Evolutionary conservation across 2,888 invertebrate genomes (phyloP), one percentile per base, ranked within the genome.

Genomic region (Cosmia pyralina): DNA sequence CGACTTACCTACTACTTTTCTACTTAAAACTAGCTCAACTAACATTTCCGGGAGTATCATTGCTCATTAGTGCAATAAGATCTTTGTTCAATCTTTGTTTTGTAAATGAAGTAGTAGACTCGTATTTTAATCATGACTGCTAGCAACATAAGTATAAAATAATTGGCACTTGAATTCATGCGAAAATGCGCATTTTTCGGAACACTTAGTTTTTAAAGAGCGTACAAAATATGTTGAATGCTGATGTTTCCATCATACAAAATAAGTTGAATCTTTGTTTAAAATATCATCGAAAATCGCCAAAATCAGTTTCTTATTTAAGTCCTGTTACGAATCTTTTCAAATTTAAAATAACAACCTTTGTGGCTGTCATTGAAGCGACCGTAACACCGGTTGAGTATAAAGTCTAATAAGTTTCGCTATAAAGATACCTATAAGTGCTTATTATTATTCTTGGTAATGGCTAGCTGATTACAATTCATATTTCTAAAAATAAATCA

Each of bases 311-410:
- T 74, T 55, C 28, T 41, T 5, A 8, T 4, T 15, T 0, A 52
- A 38, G 38, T 58, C 34, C 34, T 34, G 34, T 58, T 68, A 67
- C n/a, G 7, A n/a, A 66, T 46, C 0, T 28, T 67, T 52, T 41
- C 4, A 13, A 44, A 72, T 0, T 41, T 19, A 34, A 41, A 41
- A 53, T 41, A 19, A 11, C 7, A 34, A 57, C 46, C 34, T 64
- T 59, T 60, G 17, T 60, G 15, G 34, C 4, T 53, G 17, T 19
- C 62, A 60, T n/a, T 63, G 58, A 59, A 38, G 1, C 11, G 22
- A n/a, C 60, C 4, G 19, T 60, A 5, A 59, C 63, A 80, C 82
- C 60, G 17, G 77, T 79, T 22, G 19, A 50, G 15, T 22, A 41
- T 48, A 13, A 57, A 50, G 2, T 41, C 46, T 15, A 6, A n/a